A percentile compares a stretch with the other conserved stretches of the same genome.
Conservation (phyloP, 53 echinoderm and acorn worm species). For the Henricia sp. region DNA sequence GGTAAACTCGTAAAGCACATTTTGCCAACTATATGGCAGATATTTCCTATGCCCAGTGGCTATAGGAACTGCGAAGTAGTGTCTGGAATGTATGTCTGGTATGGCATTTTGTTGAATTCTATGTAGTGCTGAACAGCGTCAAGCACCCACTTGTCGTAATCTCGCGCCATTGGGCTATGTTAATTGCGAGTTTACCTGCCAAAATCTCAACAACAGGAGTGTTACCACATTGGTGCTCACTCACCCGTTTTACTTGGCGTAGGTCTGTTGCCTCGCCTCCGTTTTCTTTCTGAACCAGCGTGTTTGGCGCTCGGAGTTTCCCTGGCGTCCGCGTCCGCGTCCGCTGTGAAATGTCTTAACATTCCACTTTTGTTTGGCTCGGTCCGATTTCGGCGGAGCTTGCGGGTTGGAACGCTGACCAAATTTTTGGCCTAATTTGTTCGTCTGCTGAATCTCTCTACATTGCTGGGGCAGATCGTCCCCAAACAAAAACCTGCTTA, state of each 20-base stretch:
- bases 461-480: conserved; percentile 20
- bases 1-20: conserved; percentile 42
- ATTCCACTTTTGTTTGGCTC: background rate
- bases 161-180: conserved; percentile 17
- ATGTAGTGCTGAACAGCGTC: conserved; percentile 40
- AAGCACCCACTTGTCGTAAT: conserved; percentile 3
- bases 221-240: no score
- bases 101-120: no score
- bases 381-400: conserved; percentile 1
- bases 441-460: conserved; percentile 19
- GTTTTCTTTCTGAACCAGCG: conserved; percentile 4
- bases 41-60: conserved; percentile 16
- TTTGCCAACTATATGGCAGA: conserved; percentile 19
- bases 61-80: conserved; percentile 38
- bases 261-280: background rate
- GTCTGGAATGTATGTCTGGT: background rate
- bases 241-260: no score
- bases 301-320: conserved; percentile 16
- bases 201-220: background rate
- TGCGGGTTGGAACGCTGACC: background rate
- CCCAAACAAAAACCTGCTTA: conserved; percentile 44
- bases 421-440: conserved; percentile 16
- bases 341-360: background rate
- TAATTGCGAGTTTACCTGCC: conserved; percentile 23
- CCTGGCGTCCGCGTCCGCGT: no score